Percentiles rank a stretch among this genome's conserved stretches.
phyloP scores from a whole-genome alignment of 2,113 vertebrate genomes.

The Silurus glanis region DNA sequence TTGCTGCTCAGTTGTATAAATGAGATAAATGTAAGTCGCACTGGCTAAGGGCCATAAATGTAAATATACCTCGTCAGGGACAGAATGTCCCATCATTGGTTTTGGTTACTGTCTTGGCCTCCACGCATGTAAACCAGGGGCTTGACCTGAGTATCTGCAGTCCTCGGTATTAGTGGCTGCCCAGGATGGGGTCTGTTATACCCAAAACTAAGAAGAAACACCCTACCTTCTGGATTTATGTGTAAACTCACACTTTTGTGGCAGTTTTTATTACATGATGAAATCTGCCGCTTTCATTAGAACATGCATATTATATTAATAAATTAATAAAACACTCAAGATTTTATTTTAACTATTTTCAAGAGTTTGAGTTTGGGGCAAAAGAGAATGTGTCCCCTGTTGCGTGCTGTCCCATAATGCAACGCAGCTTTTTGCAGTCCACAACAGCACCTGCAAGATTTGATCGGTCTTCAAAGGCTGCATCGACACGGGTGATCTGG shows the following conservation, averaged over 20 bases:
- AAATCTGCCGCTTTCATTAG: neutral
- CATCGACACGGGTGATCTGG: constrained; percentile 7
- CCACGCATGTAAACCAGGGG: neutral
- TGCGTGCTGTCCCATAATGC: neutral
- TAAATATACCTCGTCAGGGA: too few species aligned
- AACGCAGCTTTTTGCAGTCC: neutral
- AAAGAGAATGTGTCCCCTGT: neutral
- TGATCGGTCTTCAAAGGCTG: constrained; percentile 19
- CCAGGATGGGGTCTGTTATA: neutral
- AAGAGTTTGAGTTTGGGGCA: neutral
- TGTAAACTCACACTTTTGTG: neutral
- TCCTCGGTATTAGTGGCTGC: neutral
- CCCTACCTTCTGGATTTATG: neutral
- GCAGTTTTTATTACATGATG: neutral
- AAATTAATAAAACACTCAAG: neutral
- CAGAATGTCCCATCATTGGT: neutral
- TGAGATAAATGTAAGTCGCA: too few species aligned
- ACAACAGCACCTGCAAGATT: constrained; percentile 16
- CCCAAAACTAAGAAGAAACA: neutral
- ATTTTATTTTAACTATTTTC: too few species aligned
- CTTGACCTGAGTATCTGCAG: neutral
- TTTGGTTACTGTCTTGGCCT: neutral
- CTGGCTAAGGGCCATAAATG: too few species aligned
- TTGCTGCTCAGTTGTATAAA: too few species aligned
- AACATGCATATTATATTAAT: neutral